Evolutionary conservation across 2,113 vertebrate genomes (phyloP), one percentile per base, ranked within the genome.

Genomic region (Ceratotherium simum): DNA sequence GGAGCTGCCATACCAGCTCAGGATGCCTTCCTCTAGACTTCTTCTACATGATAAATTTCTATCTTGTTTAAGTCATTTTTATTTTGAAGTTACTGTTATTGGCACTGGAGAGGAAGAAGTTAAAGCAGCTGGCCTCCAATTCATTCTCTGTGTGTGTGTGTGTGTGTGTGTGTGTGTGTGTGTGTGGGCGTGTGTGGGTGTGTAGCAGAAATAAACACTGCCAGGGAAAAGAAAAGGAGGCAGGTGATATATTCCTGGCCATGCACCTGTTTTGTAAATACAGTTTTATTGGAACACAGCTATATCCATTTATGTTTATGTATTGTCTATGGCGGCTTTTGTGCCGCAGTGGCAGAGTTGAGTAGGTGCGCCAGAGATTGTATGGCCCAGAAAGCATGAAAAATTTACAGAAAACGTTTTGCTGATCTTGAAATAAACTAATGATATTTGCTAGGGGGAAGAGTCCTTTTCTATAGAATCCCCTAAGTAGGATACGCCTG

Each of bases 11-110:
- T 6, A 81, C 42, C 6, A 72, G 29, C 8, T 62, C 58, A 58
- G 58, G 46, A 72, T 4, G 21, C 17, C 42, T 31, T 80, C 60
- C 27, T 62, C 27, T 36, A 54, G 17, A 51, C 25, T 42, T 51
- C 20, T 78, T 83, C 85, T 58, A 62, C 29, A 25, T 62, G 60
- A 60, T 36, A 83, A 25, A 54, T 69, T 86, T 86, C 86, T 56
- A 73, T 51, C 31, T 85, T 65, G 14, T 36, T 39, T 33, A 62
- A 51, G 62, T 78, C 27, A 42, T 42, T 93, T 93, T 78, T 75
- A 88, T 88, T 88, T 83, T 70, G 82, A 88, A 88, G 51, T 88
- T 76, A 87, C 27, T 39, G 39, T 69, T 81, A 70, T 20, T 87
- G 88, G 82, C 51, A 62, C 5, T 54, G 73, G 60, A 29, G 33